Evolutionary conservation across 2,113 vertebrate species (phyloP).

Genomic region (Pantherophis guttatus): DNA sequence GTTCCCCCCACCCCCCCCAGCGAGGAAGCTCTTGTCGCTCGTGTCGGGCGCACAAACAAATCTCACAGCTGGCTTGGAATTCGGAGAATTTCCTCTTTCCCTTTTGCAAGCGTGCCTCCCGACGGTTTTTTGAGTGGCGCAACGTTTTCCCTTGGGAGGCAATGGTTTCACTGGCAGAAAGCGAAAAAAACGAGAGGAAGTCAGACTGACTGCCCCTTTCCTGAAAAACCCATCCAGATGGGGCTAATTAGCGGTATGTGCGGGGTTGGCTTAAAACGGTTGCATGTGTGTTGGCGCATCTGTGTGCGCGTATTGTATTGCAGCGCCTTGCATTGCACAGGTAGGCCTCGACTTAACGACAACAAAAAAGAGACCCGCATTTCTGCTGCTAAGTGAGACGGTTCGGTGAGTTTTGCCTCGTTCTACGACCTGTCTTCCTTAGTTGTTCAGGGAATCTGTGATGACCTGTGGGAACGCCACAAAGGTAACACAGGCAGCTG

Average conservation of each 20-base stretch:
- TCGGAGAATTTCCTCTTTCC: slow-evolving; percentile 63
- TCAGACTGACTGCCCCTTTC: slow-evolving; percentile 9
- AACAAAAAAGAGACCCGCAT: too few species aligned
- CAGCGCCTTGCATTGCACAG: neutral
- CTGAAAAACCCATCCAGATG: slow-evolving; percentile 34
- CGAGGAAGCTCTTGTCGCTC: slow-evolving; percentile 9
- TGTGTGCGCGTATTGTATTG: neutral
- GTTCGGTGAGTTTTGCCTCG: too few species aligned
- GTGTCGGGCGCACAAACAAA: slow-evolving; percentile 57
- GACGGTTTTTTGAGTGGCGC: slow-evolving; percentile 28
- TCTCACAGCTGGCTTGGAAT: slow-evolving; percentile 60
- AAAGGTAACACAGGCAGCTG: too few species aligned
- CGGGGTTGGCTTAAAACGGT: neutral
- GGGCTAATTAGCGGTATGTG: neutral
- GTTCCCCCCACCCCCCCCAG: neutral
- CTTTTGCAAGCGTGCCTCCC: slow-evolving; percentile 33
- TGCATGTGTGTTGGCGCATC: neutral
- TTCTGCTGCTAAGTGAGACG: too few species aligned
- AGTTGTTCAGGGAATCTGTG: too few species aligned
- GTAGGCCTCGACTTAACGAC: too few species aligned
- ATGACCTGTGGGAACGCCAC: too few species aligned
- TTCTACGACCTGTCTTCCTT: neutral
- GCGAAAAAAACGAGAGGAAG: slow-evolving; percentile 13
- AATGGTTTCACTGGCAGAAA: neutral
- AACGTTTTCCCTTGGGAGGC: neutral